Percentiles rank a stretch among this genome's conserved stretches.
Conservation (phyloP, 1,140 invertebrate genomes). For the Antheraea pernyi region DNA sequence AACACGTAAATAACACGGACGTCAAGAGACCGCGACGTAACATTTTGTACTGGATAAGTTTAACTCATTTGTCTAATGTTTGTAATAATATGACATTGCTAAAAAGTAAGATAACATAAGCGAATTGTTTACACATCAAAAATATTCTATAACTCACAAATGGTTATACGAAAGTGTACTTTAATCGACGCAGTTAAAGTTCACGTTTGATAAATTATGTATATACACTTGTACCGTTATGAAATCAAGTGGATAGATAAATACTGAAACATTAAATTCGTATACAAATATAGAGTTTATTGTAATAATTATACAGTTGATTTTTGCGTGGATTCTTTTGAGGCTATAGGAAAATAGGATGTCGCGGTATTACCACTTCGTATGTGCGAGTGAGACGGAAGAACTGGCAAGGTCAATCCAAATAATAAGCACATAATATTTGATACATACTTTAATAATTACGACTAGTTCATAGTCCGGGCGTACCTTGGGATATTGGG, state of each 20-base stretch:
- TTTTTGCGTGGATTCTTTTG: constrained; percentile 7
- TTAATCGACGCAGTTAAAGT: constrained; percentile 17
- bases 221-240: constrained; percentile 23
- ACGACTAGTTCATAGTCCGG: neutral
- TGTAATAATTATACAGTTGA: constrained; percentile 24
- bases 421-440: constrained; percentile 29
- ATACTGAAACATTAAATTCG: constrained; percentile 45
- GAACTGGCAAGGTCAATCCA: constrained; percentile 51
- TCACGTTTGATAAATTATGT: constrained; percentile 10
- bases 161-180: constrained; percentile 23
- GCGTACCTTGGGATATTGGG: neutral
- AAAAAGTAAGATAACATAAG: constrained; percentile 61
- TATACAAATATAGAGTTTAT: constrained; percentile 36
- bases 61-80: constrained; percentile 34
- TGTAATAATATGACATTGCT: constrained; percentile 68
- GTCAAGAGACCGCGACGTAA: neutral
- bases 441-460: neutral
- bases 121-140: constrained; percentile 13
- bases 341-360: constrained; percentile 54
- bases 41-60: constrained; percentile 30
- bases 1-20: neutral
- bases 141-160: constrained; percentile 21
- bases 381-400: constrained; percentile 46
- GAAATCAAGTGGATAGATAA: constrained; percentile 41
- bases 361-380: constrained; percentile 19